A percentile compares a stretch with the other conserved stretches of the same genome.
Conservation (phyloP, 1,140 invertebrate genomes). For the Asobara japonica region DNA sequence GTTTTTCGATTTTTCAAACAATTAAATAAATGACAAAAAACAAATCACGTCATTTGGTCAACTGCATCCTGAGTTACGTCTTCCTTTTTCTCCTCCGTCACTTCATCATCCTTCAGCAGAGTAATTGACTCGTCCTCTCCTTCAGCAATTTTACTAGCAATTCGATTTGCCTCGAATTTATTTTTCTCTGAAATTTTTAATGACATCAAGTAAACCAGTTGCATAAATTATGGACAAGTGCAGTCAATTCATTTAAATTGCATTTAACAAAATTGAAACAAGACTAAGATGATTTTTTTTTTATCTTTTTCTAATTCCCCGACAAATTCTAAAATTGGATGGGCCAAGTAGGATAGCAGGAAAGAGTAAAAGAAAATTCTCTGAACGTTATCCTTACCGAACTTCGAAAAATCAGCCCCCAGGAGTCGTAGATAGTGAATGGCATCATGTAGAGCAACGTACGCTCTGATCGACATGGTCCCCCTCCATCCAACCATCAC, state of each 20-base stretch:
- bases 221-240: no score
- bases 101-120: constrained; percentile 16
- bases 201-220: no score
- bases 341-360: no score
- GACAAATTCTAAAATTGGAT: no score
- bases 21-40: neutral
- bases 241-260: no score
- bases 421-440: constrained; percentile 86
- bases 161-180: constrained; percentile 58
- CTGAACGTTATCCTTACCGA: constrained; percentile 65
- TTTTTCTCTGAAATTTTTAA: constrained; percentile 55
- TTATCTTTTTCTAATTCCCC: neutral
- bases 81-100: constrained; percentile 27
- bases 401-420: constrained; percentile 84
- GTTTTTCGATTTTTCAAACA: constrained; percentile 30
- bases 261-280: constrained; percentile 27
- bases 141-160: constrained; percentile 36
- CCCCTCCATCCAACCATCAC: constrained; percentile 91
- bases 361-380: no score
- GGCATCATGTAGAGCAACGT: constrained; percentile 83
- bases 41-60: neutral
- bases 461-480: constrained; percentile 84
- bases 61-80: neutral
- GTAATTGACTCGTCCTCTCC: constrained; percentile 17
- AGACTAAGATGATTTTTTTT: neutral